Conservation (phyloP, 2,113 vertebrate genomes). For the Natator depressus region DNA sequence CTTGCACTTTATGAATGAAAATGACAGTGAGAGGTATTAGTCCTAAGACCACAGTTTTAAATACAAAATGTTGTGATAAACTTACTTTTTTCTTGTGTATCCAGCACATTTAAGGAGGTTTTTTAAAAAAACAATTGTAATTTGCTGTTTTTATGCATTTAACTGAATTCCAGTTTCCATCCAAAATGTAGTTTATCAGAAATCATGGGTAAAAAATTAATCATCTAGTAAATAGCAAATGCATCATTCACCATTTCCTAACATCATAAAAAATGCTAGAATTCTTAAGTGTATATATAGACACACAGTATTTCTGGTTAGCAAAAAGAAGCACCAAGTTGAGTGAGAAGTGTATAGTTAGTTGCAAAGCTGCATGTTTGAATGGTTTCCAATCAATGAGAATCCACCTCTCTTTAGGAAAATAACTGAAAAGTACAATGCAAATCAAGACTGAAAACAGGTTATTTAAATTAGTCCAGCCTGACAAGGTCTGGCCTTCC, state of each 20-base stretch:
- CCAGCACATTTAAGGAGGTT: no score
- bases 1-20: background rate
- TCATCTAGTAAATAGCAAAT: background rate
- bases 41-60: background rate
- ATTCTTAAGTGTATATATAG: no score
- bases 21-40: background rate
- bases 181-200: background rate
- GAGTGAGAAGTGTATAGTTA: background rate
- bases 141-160: no score
- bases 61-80: no score
- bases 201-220: background rate
- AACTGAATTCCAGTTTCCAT: background rate
- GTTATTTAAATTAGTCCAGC: background rate
- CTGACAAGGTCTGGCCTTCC: background rate
- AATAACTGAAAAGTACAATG: background rate
- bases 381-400: background rate
- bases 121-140: no score
- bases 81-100: no score
- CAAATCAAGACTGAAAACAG: background rate
- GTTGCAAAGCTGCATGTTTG: background rate
- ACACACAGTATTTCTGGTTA: background rate
- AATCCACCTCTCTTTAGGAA: background rate
- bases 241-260: background rate
- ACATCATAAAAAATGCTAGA: background rate
- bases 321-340: background rate